phyloP scores from a whole-genome alignment of 2,797 vertebrate genomes.

The Poeciliopsis turneri region DNA sequence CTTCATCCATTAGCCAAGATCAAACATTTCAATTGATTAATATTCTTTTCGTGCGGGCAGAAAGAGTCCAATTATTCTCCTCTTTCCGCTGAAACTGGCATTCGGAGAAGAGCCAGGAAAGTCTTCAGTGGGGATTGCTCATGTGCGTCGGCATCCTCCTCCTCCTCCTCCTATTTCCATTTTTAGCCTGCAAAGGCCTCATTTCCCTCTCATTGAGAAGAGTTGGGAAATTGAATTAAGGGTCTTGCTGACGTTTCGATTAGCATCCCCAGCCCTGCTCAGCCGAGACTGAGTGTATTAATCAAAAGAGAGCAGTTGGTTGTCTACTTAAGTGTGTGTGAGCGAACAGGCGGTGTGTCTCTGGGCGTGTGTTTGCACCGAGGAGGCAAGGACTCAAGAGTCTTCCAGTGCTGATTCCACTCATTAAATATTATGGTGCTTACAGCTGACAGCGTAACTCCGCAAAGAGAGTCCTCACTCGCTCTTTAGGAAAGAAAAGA shows the following conservation, averaged over 20 bases:
- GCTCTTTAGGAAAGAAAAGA: constrained; percentile 32
- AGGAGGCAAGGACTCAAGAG: constrained; percentile 38
- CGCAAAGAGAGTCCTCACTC: constrained; percentile 39
- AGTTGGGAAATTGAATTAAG: constrained; percentile 79
- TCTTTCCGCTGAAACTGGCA: constrained; percentile 39
- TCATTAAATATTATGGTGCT: constrained; percentile 55
- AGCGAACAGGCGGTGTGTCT: constrained; percentile 16
- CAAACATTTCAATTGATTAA: constrained; percentile 27
- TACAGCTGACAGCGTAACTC: constrained; percentile 43
- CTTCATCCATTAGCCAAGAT: constrained; percentile 25
- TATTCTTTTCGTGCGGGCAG: constrained; percentile 18
- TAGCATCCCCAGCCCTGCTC: constrained; percentile 69
- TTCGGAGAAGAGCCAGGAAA: constrained; percentile 52
- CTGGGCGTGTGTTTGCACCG: constrained; percentile 34
- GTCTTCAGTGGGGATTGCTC: constrained; percentile 64
- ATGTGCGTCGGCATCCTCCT: constrained; percentile 57
- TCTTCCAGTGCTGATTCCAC: constrained; percentile 52
- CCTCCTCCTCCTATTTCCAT: constrained; percentile 61
- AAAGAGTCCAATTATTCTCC: constrained; percentile 36
- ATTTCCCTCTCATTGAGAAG: constrained; percentile 74
- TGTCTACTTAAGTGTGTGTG: constrained; percentile 18
- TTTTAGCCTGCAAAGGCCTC: constrained; percentile 73
- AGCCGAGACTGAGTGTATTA: constrained; percentile 70
- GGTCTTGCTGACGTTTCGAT: constrained; percentile 77
- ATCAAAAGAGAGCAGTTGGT: constrained; percentile 55